Evolutionary conservation across 2,888 invertebrate species (phyloP).

Genomic region (Harpalus rufipes): DNA sequence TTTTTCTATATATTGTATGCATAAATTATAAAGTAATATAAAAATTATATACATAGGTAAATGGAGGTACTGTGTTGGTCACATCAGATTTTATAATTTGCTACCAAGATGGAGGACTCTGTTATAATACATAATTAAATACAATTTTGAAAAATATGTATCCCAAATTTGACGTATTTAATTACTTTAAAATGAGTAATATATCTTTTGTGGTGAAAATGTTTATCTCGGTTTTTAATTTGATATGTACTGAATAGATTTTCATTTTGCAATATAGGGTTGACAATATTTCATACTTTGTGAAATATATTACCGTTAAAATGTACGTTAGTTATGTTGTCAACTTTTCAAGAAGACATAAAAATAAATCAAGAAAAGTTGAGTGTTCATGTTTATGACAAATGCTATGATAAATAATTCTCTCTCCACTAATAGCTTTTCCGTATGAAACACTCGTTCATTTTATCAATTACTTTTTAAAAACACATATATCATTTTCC

Average conservation of each 20-base stretch:
- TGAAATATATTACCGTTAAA: neutral
- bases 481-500: neutral
- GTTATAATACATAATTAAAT: no score
- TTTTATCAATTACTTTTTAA: neutral
- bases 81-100: no score
- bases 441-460: neutral
- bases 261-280: neutral
- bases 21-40: no score
- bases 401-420: constrained; percentile 6
- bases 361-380: constrained; percentile 13
- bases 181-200: no score
- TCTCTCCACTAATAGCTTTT: neutral
- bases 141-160: no score
- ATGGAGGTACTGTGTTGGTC: no score
- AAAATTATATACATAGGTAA: no score
- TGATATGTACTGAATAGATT: neutral
- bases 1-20: no score
- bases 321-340: neutral
- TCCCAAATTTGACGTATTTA: no score
- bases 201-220: no score
- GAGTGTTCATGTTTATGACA: constrained; percentile 48
- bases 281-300: neutral
- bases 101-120: no score
- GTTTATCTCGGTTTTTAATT: no score
- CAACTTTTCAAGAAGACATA: neutral